Conservation (phyloP, 2,797 vertebrate species). For the Myotis pilosus region DNA sequence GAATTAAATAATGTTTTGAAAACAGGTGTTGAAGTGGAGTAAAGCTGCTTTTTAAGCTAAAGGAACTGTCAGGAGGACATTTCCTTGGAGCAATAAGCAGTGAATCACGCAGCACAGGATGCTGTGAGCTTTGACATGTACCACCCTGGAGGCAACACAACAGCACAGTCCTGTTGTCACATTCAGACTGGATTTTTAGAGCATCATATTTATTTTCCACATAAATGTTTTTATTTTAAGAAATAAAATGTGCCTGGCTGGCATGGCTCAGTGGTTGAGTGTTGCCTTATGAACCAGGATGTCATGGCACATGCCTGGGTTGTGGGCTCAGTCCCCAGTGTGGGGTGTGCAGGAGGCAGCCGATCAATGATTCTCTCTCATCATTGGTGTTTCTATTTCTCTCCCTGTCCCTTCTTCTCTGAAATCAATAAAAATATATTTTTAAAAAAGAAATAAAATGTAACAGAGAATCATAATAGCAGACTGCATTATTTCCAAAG, state of each 20-base stretch:
- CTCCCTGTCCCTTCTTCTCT: too few relatives aligned
- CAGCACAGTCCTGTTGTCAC: background rate
- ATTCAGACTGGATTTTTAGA: background rate
- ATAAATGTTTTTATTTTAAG: background rate
- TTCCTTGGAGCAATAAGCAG: background rate
- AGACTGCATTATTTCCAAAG: background rate
- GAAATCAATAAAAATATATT: too few relatives aligned
- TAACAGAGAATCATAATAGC: background rate
- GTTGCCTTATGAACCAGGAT: too few relatives aligned
- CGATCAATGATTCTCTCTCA: too few relatives aligned
- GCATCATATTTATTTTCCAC: background rate
- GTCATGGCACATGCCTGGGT: too few relatives aligned
- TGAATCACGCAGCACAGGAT: background rate
- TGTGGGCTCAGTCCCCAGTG: too few relatives aligned
- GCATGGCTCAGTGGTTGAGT: too few relatives aligned
- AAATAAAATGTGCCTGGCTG: too few relatives aligned
- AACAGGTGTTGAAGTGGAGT: background rate
- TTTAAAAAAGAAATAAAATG: background rate
- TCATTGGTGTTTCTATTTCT: too few relatives aligned
- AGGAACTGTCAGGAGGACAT: background rate
- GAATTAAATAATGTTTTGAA: background rate
- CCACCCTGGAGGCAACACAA: background rate
- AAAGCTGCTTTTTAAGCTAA: background rate
- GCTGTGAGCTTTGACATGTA: background rate
- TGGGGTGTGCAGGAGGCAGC: too few relatives aligned